These are phyloP conservation scores for Brevimyrus niger DNA, from an alignment of 2,113 vertebrate genomes.

Conservation along the genomic window DNA sequence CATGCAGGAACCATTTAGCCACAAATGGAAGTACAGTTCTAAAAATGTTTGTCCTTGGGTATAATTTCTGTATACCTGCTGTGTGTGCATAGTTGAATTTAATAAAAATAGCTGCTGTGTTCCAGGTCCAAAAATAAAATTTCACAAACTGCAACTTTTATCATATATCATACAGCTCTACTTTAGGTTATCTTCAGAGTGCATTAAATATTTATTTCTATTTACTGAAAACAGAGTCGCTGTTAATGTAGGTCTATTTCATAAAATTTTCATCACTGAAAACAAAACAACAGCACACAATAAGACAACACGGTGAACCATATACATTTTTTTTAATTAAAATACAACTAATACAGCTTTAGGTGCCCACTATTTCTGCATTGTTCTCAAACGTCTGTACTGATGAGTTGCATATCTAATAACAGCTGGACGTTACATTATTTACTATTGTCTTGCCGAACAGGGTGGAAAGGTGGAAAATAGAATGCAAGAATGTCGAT, in stretches of 20 bases:
- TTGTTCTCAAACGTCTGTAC: neutral
- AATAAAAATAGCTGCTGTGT: conserved; percentile 9
- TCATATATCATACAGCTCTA: neutral
- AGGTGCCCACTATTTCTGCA: neutral
- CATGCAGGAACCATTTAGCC: neutral
- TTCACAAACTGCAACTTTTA: conserved; percentile 13
- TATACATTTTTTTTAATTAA: neutral
- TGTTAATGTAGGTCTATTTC: neutral
- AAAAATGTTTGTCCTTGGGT: conserved; percentile 4
- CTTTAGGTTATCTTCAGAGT: neutral
- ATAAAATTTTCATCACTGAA: neutral
- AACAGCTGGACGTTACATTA: neutral
- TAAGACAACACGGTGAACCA: neutral
- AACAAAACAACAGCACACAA: neutral
- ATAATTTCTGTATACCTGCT: neutral
- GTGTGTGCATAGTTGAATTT: neutral
- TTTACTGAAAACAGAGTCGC: neutral
- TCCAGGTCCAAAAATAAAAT: conserved; percentile 5
- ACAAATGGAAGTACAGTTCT: neutral
- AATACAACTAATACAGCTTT: neutral
- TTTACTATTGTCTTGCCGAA: conserved; percentile 11
- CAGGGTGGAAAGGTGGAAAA: neutral
- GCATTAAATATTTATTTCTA: neutral
- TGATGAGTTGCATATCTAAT: neutral
- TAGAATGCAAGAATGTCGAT: conserved; percentile 7